Evolutionary conservation across 2,888 invertebrate species (phyloP), one percentile per base, ranked within the genome.

Genomic region (Tinea pellionella): DNA sequence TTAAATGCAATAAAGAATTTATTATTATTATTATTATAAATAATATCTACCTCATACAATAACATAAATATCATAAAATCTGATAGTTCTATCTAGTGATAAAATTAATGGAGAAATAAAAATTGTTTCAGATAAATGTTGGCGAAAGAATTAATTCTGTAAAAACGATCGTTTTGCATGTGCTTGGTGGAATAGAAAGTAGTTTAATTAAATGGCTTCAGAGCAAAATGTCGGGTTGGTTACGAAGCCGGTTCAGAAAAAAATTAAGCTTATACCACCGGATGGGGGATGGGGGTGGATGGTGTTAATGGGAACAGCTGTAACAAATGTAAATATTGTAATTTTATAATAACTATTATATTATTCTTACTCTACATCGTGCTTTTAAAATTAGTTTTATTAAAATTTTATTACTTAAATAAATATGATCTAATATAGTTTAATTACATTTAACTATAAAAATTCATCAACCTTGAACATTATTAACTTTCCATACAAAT

Each of bases 241-340:
- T 43, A 13, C 24, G 41, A 47, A 13, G 24, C 47, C 24, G 18
- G 29, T 71, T 13, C 74, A 77, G 64, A 85, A 76, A 67, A 73
- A 74, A 62, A 73, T 73, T 37, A 86, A 75, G 69, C 68, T 82
- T 61, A 72, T 88, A 30, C 85, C 89, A 0, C 93, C 93, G 0
- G 91, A 93, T 71, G 93, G 93, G 41, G 92, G 92, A 0, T 93
- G 91, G 91, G 93, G 93, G 0, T 93, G 93, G 93, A 86, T 92
- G 77, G 89, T 93, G 1, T 85, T 93, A 4, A 69, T 90, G 59
- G 93, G 93, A 47, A 89, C 90, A 19, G 92, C 91, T 53, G 63
- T 91, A 11, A 89, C 89, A 62, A 93, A 93, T 78, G 92, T 93
- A 79, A 89, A 89, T 88, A 68, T 63, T 29, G n/a, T 12, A 55